Percentiles rank a stretch among this genome's conserved stretches.
phyloP scores from a whole-genome alignment of 2,113 vertebrate genomes.

The Ptychochromis oligacanthus region DNA sequence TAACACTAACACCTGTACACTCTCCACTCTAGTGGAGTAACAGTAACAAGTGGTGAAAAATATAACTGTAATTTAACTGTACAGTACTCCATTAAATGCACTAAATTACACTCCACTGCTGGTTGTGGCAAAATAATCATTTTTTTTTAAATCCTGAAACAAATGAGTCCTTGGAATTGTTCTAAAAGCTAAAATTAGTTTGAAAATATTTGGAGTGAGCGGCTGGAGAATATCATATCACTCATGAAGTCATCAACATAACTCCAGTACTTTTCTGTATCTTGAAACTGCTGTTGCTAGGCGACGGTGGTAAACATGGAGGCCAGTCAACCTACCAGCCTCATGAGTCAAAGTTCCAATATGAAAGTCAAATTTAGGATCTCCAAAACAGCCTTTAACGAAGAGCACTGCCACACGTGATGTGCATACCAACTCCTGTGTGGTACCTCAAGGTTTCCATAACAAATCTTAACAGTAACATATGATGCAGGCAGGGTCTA shows the following conservation, averaged over 20 bases:
- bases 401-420: conserved; percentile 41
- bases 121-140: neutral
- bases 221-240: conserved; percentile 48
- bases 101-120: neutral
- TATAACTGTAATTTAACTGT: neutral
- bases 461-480: conserved; percentile 63
- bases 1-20: neutral
- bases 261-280: conserved; percentile 51
- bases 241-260: conserved; percentile 53
- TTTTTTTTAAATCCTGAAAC: neutral
- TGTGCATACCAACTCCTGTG: conserved; percentile 31
- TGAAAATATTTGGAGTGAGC: conserved; percentile 43
- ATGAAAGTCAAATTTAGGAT: conserved; percentile 50
- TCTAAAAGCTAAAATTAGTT: conserved; percentile 51
- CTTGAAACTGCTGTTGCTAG: conserved; percentile 52
- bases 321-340: conserved; percentile 47
- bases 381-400: conserved; percentile 49
- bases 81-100: neutral
- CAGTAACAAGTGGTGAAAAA: neutral
- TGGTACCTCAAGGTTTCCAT: conserved; percentile 52
- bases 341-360: conserved; percentile 69
- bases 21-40: neutral
- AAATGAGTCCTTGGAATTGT: neutral
- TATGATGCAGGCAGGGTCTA: conserved; percentile 43
- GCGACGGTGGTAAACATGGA: conserved; percentile 68